Base-by-base conservation (phyloP, 2,888 invertebrate genomes). In the Polyommatus icarus region DNA sequence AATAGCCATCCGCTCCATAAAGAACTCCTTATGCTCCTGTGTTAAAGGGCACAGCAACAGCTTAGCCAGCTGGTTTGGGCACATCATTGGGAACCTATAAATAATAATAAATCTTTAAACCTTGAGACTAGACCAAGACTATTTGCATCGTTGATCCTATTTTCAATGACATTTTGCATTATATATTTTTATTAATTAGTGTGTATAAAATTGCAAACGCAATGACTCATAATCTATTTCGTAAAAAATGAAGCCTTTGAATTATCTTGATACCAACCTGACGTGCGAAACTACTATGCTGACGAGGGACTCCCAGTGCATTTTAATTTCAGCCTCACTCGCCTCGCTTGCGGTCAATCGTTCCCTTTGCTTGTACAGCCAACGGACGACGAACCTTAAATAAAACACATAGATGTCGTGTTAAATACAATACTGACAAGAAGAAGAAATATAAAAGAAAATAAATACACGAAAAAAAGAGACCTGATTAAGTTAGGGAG, bases 81-180 rank as follows among this genome's bases (percentile, higher is more conserved):
- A 96, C 98, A 99, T 99, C 98, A 99, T 98, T 1, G 99, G 98
- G 90, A 99, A 99, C 82, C 97, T 94, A 80, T 1, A 10, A 78
- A 36, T 24, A 59, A 36, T 10, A 29, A 76, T 54, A 15, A 15
- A 54, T 46, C 10, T 46, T 46, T 46, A 12, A 46, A 10, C 46
- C 10, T 46, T 46, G 46, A 46, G 46, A 40, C 10, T 6, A 40
- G 40, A 10, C 40, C 40, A 10, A n/a, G n/a, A n/a, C n/a, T n/a
- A n/a, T n/a, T n/a, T 29, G 3, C 1, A 29, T 29, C 29, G 29
- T 29, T 29, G 29, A 29, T 29, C 29, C 29, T 29, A 29, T 29
- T 29, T 29, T 29, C 36, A 40, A 40, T 1, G 40, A 40, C 40
- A 40, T 40, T 40, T 40, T 40, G 40, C 6, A 40, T 40, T 40